Evolutionary conservation across 2,888 invertebrate genomes (phyloP), one percentile per base, ranked within the genome.

Genomic region (Xylota sylvarum): DNA sequence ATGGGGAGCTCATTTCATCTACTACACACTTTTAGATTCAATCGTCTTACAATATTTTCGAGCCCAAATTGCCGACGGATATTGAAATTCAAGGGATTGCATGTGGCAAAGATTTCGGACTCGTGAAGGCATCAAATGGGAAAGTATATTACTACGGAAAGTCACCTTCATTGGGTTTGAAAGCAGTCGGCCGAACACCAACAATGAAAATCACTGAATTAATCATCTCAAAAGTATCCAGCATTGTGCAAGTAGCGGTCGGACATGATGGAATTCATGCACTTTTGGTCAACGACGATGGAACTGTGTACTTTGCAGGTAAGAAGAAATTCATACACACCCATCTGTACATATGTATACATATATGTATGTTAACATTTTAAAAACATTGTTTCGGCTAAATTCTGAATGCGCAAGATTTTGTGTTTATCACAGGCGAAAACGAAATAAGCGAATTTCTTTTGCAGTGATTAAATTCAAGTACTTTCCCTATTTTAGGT

Each of bases 261-360:
- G 98, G 99, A 0, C 98, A 98, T 90, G 99, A 99, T 91, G 98
- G 98, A 0, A 95, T 97, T 64, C 98, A 99, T 92, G 97, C 97
- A 0, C 94, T 99, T 67, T 92, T 99, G 35, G 94, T 99, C n/a
- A 95, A 98, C 46, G 98, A 98, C 90, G 98, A 98, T 91, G 99
- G 99, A 0, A 95, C 96, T 0, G 97, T 97, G 0, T 95, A 97
- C 91, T 97, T 97, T 93, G 94, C 94, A 56, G 95, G 93, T 92
- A 52, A 69, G 50, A 48, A 9, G 9, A 19, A 12, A 19, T 43
- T 6, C 10, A 0, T 32, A 23, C n/a, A n/a, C n/a, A n/a, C n/a
- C n/a, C n/a, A n/a, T n/a, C n/a, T n/a, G n/a, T 23, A 23, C 23
- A 1, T 23, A 23, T 23, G 23, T 23, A 23, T 23, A 3, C 3